Evolutionary conservation across 1,140 invertebrate species (phyloP).

Genomic region (Drosophila arizonae): DNA sequence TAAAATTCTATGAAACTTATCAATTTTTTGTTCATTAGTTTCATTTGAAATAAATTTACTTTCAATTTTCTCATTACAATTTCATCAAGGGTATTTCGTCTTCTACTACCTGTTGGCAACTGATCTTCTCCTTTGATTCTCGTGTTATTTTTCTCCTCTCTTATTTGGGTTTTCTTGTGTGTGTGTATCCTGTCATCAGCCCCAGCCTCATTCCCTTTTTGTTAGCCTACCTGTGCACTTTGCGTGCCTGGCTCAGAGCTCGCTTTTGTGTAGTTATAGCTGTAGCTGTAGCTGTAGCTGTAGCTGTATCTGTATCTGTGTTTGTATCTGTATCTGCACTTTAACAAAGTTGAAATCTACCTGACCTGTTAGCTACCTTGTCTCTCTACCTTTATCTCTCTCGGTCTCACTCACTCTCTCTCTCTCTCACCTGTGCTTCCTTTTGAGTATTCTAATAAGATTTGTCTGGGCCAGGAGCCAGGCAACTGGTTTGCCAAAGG

Average conservation of each 20-base stretch:
- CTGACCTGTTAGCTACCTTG: constrained; percentile 44
- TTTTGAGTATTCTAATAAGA: constrained; percentile 71
- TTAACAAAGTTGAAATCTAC: constrained; percentile 59
- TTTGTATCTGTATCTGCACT: constrained; percentile 21
- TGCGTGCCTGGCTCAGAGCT: constrained; percentile 6
- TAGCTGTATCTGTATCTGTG: constrained; percentile 11
- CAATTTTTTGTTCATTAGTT: no score
- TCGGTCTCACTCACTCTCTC: neutral
- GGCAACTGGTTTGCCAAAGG: constrained; percentile 51
- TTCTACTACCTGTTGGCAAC: constrained; percentile 12
- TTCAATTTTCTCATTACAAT: no score
- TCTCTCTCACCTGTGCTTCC: neutral
- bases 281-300: neutral
- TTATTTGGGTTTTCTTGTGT: constrained; percentile 31
- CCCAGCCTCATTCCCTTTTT: constrained; percentile 41
- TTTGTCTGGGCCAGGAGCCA: constrained; percentile 52
- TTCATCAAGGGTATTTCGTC: neutral
- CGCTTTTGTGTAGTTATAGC: constrained; percentile 4
- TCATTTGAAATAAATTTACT: no score
- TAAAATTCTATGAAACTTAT: no score
- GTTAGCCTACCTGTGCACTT: constrained; percentile 71
- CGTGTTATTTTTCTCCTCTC: constrained; percentile 13
- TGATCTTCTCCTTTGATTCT: no score
- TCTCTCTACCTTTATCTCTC: neutral
- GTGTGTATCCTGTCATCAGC: constrained; percentile 71